Evolutionary conservation across 2,113 vertebrate species (phyloP).

Genomic region (Leptosomus discolor): DNA sequence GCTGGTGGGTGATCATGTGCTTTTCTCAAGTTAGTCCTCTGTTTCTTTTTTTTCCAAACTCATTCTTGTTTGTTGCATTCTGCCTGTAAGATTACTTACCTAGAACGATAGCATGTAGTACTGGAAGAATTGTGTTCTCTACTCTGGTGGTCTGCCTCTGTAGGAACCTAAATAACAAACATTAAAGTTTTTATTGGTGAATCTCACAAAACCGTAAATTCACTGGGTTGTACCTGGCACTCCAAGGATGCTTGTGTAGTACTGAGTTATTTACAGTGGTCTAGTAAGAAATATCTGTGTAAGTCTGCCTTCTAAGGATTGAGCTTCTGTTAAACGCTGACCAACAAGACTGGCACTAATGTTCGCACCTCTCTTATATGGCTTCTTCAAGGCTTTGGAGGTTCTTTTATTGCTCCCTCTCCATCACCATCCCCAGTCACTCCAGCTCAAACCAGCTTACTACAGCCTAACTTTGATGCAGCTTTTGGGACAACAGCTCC

Average conservation of each 20-base stretch:
- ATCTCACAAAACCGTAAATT: background rate
- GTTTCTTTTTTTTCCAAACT: background rate
- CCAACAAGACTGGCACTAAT: background rate
- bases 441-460: conserved; percentile 83
- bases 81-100: background rate
- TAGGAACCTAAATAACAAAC: background rate
- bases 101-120: background rate
- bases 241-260: background rate
- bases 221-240: background rate
- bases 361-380: background rate
- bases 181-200: background rate
- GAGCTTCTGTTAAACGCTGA: background rate
- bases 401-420: conserved; percentile 79
- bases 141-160: background rate
- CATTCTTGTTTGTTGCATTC: background rate
- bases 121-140: background rate
- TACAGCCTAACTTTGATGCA: conserved; percentile 82
- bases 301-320: background rate
- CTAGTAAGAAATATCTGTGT: background rate
- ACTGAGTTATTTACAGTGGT: background rate
- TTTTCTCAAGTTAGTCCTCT: background rate
- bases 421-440: conserved; percentile 82
- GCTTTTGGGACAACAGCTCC: conserved; percentile 78
- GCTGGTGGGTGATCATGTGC: background rate
- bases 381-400: conserved; percentile 77